These are phyloP conservation scores for Drosophila affinis DNA, from an alignment of 2,888 invertebrate genomes.

Conservation along the genomic window DNA sequence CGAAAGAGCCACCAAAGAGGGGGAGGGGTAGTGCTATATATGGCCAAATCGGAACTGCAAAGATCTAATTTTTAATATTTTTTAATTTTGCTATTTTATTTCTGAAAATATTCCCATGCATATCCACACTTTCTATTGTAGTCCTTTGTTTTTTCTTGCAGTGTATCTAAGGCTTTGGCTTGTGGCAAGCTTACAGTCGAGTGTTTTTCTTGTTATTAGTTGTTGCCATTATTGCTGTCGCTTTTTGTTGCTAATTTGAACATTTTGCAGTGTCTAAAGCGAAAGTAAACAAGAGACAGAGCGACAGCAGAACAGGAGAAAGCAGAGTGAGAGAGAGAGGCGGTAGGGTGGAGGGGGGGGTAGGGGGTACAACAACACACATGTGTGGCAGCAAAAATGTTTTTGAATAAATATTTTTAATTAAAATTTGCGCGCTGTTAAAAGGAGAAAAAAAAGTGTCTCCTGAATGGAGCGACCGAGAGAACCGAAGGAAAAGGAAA, in stretches of 20 bases:
- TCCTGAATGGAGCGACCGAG: constrained; percentile 31
- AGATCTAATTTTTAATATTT: too few species aligned
- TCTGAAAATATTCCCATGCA: too few species aligned
- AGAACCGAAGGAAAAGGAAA: background rate
- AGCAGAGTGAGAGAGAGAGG: constrained; percentile 25
- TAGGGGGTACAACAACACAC: constrained; percentile 23
- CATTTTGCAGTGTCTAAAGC: constrained; percentile 64
- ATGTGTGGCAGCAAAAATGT: constrained; percentile 30
- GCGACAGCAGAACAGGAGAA: constrained; percentile 34
- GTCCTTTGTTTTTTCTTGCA: background rate
- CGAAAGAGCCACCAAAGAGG: too few species aligned
- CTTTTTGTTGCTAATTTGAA: constrained; percentile 71
- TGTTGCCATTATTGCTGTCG: constrained; percentile 49
- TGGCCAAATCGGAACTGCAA: too few species aligned
- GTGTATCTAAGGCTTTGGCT: background rate
- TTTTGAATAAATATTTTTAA: constrained; percentile 64
- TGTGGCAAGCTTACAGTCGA: background rate
- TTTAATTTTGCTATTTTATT: too few species aligned
- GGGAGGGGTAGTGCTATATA: too few species aligned
- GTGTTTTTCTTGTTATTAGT: constrained; percentile 27
- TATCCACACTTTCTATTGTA: too few species aligned
- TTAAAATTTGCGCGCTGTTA: constrained; percentile 61
- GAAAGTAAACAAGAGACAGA: constrained; percentile 62
- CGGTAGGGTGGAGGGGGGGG: constrained; percentile 47
- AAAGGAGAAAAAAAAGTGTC: constrained; percentile 6